Evolutionary conservation across 1,140 invertebrate species (phyloP), one percentile per base, ranked within the genome.

Genomic region (Drosophila mayri): DNA sequence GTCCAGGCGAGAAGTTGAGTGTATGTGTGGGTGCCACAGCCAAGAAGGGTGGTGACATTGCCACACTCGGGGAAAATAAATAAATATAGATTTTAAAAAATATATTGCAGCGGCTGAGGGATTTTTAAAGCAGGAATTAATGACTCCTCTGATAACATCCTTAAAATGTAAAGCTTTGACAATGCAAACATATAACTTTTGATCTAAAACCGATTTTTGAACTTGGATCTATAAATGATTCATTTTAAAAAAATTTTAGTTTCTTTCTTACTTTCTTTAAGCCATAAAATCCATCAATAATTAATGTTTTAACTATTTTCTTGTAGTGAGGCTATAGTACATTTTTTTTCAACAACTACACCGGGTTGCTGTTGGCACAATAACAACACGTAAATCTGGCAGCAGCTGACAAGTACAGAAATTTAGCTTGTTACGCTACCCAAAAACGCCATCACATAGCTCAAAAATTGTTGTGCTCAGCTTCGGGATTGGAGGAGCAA

Each of bases 351-450:
- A 9, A 14, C 32, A 20, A 20, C 22, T 50, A 22, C 18, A 50
- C 43, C 32, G 59, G 35, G 22, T 28, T 60, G 57, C 41, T 87
- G 46, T 49, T 73, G 77, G 74, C 57, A 85, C 78, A 83, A 76
- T 73, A 79, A 83, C 82, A 82, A 86, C 79, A 87, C 81, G 85
- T 88, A 90, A 88, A 90, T 88, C 84, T 88, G 85, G 76, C 76
- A 79, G 67, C 76, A 79, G 76, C 76, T 79, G 76, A 79, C 76
- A 79, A 79, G 76, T 73, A 79, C 76, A 73, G 76, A 79, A 79
- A 46, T 79, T 79, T 49, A 43, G 67, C 76, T 79, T 79, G 76
- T 72, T 72, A 72, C 70, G 70, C 66, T 55, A 50, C 57, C 66
- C 43, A 58, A 60, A 67, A 64, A 64, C 66, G 61, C 71, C 58